These are phyloP conservation scores for Festucalex cinctus DNA, from an alignment of 2,113 vertebrate species.

Conservation along the genomic window DNA sequence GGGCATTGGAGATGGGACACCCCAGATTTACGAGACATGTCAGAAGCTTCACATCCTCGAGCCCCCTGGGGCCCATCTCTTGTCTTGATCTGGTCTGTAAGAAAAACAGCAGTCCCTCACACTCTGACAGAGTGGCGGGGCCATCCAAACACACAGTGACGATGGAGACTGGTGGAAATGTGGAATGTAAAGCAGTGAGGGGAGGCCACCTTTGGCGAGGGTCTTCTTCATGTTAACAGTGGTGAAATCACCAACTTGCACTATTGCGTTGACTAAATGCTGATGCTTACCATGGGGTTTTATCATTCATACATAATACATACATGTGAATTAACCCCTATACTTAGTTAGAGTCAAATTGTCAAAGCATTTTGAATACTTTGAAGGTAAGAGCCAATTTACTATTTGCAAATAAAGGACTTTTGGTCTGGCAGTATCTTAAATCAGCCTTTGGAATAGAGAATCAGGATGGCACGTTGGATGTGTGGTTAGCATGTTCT, in stretches of 20 bases:
- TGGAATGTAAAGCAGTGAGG: constrained; percentile 58
- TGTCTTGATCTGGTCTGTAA: constrained; percentile 70
- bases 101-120: constrained; percentile 70
- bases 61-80: constrained; percentile 63
- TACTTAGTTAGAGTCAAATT: not conserved
- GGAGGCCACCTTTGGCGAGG: constrained; percentile 48
- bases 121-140: constrained; percentile 64
- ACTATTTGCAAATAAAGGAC: not conserved
- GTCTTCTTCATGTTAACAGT: constrained; percentile 38
- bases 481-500: too few relatives aligned
- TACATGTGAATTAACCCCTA: constrained; percentile 8
- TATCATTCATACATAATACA: too few relatives aligned
- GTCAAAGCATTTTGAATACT: not conserved
- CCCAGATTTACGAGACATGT: constrained; percentile 69
- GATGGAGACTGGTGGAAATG: constrained; percentile 58
- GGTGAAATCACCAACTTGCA: constrained; percentile 33
- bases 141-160: constrained; percentile 65
- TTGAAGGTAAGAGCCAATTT: not conserved
- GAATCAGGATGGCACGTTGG: too few relatives aligned
- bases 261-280: constrained; percentile 33
- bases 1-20: constrained; percentile 63
- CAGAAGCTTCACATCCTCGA: constrained; percentile 65
- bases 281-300: constrained; percentile 47
- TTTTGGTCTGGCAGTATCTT: not conserved
- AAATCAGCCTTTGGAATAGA: not conserved